Evolutionary conservation across 2,113 vertebrate species (phyloP).

Genomic region (Tichodroma muraria): DNA sequence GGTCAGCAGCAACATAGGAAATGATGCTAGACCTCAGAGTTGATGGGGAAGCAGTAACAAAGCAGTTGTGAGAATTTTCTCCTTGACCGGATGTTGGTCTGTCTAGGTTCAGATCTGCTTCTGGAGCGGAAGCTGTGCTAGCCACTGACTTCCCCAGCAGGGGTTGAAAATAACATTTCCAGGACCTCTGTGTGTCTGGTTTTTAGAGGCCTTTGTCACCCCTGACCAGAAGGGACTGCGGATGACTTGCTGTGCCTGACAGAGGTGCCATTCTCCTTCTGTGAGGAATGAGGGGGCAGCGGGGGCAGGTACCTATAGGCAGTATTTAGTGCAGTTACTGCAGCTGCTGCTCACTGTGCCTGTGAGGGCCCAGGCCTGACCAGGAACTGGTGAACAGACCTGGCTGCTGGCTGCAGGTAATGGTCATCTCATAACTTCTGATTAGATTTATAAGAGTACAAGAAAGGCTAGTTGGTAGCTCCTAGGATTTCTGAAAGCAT

Average conservation of each 20-base stretch:
- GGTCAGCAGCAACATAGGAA: neutral
- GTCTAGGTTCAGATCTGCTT: neutral
- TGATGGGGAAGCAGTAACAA: neutral
- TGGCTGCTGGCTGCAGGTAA: neutral
- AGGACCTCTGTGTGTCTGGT: neutral
- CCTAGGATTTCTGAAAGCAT: neutral
- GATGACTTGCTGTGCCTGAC: neutral
- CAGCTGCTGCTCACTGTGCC: neutral
- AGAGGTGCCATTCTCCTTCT: neutral
- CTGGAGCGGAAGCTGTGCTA: neutral
- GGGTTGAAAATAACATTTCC: neutral
- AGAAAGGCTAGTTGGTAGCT: neutral
- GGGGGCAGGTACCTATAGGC: neutral
- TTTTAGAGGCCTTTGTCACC: neutral
- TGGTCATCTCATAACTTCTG: neutral
- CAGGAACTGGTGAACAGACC: neutral
- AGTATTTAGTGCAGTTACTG: neutral
- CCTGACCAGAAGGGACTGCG: neutral
- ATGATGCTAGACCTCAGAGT: neutral
- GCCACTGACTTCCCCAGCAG: neutral
- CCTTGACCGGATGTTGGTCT: neutral
- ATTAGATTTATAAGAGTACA: neutral
- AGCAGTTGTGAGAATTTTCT: neutral
- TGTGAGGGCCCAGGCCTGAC: neutral
- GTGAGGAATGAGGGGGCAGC: too few species aligned